Evolutionary conservation across 2,797 vertebrate genomes (phyloP).

Genomic region (Coilia nasus): DNA sequence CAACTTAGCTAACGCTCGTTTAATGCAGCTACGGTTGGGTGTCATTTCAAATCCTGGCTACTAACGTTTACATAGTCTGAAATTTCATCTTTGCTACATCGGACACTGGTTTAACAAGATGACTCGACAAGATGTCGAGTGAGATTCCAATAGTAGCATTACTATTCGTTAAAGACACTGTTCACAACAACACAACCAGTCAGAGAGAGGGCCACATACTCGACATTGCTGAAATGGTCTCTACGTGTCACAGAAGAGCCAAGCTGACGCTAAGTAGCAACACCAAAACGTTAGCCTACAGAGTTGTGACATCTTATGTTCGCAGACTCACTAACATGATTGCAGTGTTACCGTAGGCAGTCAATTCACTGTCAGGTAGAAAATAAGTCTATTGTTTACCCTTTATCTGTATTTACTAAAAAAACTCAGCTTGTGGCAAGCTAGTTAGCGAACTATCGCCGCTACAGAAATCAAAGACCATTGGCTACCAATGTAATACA

Average conservation of each 20-base stretch:
- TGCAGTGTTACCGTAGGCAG: neutral
- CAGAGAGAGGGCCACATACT: neutral
- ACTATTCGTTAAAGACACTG: neutral
- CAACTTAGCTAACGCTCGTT: neutral
- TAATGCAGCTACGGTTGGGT: neutral
- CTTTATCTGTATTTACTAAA: neutral
- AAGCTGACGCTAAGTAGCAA: slow-evolving; percentile 17
- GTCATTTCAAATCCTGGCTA: neutral
- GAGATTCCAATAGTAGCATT: neutral
- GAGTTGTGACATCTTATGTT: slow-evolving; percentile 2
- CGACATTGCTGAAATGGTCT: neutral
- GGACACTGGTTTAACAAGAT: neutral
- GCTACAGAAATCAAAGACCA: slow-evolving; percentile 14
- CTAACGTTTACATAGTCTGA: neutral
- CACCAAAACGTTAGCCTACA: neutral
- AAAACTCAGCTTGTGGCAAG: neutral
- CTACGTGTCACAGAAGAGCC: slow-evolving; percentile 26
- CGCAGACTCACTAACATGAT: neutral
- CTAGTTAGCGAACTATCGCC: slow-evolving; percentile 8
- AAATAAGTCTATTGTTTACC: neutral
- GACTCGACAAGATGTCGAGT: neutral
- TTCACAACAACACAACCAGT: neutral
- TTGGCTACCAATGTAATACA: slow-evolving; percentile 25
- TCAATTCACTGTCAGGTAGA: neutral
- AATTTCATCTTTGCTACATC: neutral